A percentile compares a stretch with the other conserved stretches of the same genome.
Conservation (phyloP, 1,140 invertebrate species). For the Drosophila santomea region DNA sequence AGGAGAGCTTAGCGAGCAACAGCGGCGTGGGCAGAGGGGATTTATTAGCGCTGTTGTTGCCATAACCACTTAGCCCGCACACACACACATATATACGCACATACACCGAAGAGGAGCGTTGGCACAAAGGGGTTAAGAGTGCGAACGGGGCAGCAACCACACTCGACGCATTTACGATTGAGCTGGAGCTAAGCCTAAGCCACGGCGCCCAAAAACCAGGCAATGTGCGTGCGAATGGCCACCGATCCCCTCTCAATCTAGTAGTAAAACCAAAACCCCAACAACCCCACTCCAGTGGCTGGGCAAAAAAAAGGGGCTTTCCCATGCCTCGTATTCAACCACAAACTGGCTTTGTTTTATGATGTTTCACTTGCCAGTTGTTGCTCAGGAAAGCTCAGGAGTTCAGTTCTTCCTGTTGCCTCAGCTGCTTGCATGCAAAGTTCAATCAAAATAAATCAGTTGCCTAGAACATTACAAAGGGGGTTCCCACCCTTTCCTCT, state of each 20-base stretch:
- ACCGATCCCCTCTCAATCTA: background rate
- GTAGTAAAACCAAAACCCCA: background rate
- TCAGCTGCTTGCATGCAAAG: conserved; percentile 72
- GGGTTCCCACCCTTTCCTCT: background rate
- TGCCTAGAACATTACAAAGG: conserved; percentile 64
- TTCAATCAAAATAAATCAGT: conserved; percentile 82
- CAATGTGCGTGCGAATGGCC: conserved; percentile 8
- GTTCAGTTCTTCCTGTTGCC: conserved; percentile 19
- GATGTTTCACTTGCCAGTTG: conserved; percentile 58
- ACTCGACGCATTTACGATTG: conserved; percentile 39
- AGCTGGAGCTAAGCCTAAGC: conserved; percentile 43
- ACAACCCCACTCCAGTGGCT: background rate
- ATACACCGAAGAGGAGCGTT: too few species aligned
- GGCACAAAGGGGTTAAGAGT: background rate
- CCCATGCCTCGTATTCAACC: conserved; percentile 34
- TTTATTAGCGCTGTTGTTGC: conserved; percentile 32
- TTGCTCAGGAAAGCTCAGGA: conserved; percentile 24
- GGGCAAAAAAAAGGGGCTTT: background rate
- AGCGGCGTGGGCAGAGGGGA: background rate
- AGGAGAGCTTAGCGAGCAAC: conserved; percentile 11
- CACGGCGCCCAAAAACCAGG: conserved; percentile 26
- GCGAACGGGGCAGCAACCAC: too few species aligned
- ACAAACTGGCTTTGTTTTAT: conserved; percentile 63
- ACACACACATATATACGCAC: too few species aligned
- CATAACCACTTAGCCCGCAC: conserved; percentile 24